Base-by-base conservation (phyloP, 2,888 invertebrate species). In the Polymixis lichenea region DNA sequence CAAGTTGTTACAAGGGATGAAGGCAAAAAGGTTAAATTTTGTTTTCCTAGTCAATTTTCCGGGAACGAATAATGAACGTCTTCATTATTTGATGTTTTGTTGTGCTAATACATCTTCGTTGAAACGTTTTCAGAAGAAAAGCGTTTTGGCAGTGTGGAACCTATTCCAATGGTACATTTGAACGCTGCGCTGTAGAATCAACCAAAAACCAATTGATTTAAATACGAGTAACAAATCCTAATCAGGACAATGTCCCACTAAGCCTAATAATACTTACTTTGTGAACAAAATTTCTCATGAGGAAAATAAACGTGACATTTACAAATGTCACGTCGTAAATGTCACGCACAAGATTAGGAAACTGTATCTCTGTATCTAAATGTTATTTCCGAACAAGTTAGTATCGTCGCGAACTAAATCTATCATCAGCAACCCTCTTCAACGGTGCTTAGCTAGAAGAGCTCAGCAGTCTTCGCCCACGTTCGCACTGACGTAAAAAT, bases 381-480 rank as follows among this genome's bases (percentile, higher is more conserved):
- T 72, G 62, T 64, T 55, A 56, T 73, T 80, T 66, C 43, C 32
- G 56, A 38, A 28, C 80, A 58, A 78, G 15, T 53, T 56, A 46
- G 53, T 28, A 46, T 22, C 61, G 32, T 25, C 66, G 25, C 25
- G 49, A 60, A 17, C 32, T 67, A 70, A 80, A 80, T 84, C 71
- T 61, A 68, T 80, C 73, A 76, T 69, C 60, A 58, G 67, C n/a
- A 61, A 83, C 73, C 75, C 64, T 81, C 68, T 71, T 77, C 68
- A 76, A 51, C 9, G 19, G 70, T 43, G 61, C 68, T 76, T 65
- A 80, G 60, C 69, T 62, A 56, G 56, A 55, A 56, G 66, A 71
- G 61, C 70, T 43, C 61, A n/a, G 64, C 53, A 60, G 32, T 43
- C 28, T 38, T 13, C 38, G 38, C 38, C 38, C 38, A 38, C 38